Evolutionary conservation across 2,888 invertebrate genomes (phyloP).

Genomic region (Ectemnius lituratus): DNA sequence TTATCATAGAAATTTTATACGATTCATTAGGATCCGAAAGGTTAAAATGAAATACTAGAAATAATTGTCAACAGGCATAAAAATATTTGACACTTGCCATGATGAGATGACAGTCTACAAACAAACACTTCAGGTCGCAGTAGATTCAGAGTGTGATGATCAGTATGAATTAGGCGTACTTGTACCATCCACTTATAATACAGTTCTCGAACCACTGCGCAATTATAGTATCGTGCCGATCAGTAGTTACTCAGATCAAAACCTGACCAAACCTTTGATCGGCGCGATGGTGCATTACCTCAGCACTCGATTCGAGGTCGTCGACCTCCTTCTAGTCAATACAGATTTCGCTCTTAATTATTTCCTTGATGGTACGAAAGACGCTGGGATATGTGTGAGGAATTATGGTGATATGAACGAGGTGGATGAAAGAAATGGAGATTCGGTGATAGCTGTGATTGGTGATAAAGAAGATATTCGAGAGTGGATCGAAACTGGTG

Average conservation of each 20-base stretch:
- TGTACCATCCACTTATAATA: slow-evolving; percentile 61
- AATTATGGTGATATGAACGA: slow-evolving; percentile 52
- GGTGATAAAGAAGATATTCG: slow-evolving; percentile 65
- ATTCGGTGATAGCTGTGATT: slow-evolving; percentile 63
- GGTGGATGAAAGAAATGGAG: slow-evolving; percentile 57
- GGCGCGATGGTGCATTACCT: slow-evolving; percentile 68
- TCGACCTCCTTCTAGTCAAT: slow-evolving; percentile 67
- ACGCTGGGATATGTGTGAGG: slow-evolving; percentile 71
- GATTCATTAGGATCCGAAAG: no score
- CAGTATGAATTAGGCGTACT: slow-evolving; percentile 71
- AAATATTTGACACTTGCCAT: slow-evolving; percentile 73
- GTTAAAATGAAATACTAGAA: background rate
- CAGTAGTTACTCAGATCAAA: slow-evolving; percentile 64
- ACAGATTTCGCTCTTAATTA: slow-evolving; percentile 52
- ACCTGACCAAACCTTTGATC: slow-evolving; percentile 66
- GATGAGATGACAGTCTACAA: slow-evolving; percentile 71
- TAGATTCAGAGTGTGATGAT: slow-evolving; percentile 67
- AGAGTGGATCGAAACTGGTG: slow-evolving; percentile 65
- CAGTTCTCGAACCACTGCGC: slow-evolving; percentile 65
- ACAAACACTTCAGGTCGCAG: slow-evolving; percentile 65
- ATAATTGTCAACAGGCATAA: slow-evolving; percentile 63
- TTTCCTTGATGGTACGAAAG: slow-evolving; percentile 63
- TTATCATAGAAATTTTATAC: no score
- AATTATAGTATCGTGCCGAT: slow-evolving; percentile 68
- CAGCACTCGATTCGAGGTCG: slow-evolving; percentile 61